phyloP scores from a whole-genome alignment of 2,888 invertebrate genomes.

The Agriotes lineatus region DNA sequence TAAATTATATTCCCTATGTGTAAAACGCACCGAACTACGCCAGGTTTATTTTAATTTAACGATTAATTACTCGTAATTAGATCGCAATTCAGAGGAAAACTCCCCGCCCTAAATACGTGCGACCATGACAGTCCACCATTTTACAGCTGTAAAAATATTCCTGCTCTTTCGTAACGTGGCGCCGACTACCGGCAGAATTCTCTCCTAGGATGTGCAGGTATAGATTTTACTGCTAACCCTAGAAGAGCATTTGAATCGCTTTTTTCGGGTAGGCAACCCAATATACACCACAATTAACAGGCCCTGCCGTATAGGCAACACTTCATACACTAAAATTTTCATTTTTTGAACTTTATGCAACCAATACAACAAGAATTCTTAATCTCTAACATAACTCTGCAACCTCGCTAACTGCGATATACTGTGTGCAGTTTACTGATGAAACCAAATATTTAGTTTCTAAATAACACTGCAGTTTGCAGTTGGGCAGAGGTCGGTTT shows the following conservation, averaged over 20 bases:
- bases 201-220: neutral
- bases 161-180: constrained; percentile 22
- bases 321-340: neutral
- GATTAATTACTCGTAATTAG: constrained; percentile 52
- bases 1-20: constrained; percentile 35
- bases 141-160: constrained; percentile 57
- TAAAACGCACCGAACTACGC: constrained; percentile 35
- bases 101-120: constrained; percentile 66
- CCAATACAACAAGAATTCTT: no score
- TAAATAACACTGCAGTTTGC: no score
- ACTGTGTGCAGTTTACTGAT: no score
- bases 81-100: constrained; percentile 57
- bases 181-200: constrained; percentile 36
- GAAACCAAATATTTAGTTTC: no score
- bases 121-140: constrained; percentile 65
- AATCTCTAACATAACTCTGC: no score
- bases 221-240: constrained; percentile 8
- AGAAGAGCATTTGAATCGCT: neutral
- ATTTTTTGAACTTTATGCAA: constrained; percentile 5
- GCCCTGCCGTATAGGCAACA: neutral
- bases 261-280: neutral
- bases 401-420: no score
- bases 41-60: constrained; percentile 42
- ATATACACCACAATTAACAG: neutral
- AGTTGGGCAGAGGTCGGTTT: no score